A percentile compares a stretch with the other conserved stretches of the same genome.
phyloP scores from a whole-genome alignment of 2,113 vertebrate species.

The Muntiacus reevesi region DNA sequence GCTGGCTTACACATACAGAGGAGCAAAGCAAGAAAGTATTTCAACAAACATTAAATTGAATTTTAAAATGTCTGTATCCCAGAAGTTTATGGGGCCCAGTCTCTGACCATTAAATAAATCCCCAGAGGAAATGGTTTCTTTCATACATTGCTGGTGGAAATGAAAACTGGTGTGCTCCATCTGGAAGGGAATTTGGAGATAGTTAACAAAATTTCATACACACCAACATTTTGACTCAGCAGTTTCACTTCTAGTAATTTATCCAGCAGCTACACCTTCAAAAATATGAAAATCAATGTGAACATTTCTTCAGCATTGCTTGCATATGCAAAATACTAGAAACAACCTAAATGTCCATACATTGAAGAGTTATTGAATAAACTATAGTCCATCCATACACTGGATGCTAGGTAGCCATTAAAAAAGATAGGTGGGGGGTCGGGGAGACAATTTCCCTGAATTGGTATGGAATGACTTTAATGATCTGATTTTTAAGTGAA shows the following conservation, averaged over 20 bases:
- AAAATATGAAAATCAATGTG: neutral
- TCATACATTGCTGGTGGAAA: neutral
- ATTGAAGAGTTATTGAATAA: neutral
- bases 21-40: neutral
- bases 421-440: accelerated
- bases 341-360: neutral
- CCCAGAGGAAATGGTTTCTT: neutral
- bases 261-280: neutral
- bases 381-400: neutral
- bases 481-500: neutral
- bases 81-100: neutral
- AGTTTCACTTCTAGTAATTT: neutral
- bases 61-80: neutral
- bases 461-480: neutral
- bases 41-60: neutral
- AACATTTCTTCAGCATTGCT: neutral
- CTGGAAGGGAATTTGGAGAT: neutral
- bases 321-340: neutral
- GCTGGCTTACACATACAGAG: neutral
- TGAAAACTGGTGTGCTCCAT: neutral
- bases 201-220: neutral
- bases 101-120: neutral
- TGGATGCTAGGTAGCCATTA: neutral
- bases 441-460: neutral
- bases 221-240: neutral